Conservation (phyloP, 2,797 vertebrate genomes). For the Sebastes vulpes region DNA sequence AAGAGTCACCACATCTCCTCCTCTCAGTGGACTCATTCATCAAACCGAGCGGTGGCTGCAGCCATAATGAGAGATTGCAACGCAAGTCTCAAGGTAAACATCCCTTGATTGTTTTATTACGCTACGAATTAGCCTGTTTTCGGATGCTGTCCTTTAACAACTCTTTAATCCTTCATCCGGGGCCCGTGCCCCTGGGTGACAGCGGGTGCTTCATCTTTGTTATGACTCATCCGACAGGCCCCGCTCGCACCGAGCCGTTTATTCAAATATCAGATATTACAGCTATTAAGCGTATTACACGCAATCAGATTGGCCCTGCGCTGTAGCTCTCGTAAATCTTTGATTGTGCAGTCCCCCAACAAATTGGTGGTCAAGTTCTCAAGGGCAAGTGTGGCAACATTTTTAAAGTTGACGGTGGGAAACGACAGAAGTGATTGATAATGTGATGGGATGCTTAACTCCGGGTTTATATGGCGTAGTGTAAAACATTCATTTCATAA, state of each 20-base stretch:
- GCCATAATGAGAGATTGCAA: conserved; percentile 62
- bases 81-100: conserved; percentile 74
- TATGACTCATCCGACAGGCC: conserved; percentile 54
- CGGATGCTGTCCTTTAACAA: conserved; percentile 72
- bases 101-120: conserved; percentile 74
- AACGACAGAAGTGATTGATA: conserved; percentile 16
- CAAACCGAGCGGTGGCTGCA: conserved; percentile 40
- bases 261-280: conserved; percentile 79
- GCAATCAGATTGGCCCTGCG: conserved; percentile 41
- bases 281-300: conserved; percentile 72
- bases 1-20: conserved; percentile 70
- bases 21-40: conserved; percentile 63
- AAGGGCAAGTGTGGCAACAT: conserved; percentile 52
- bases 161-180: conserved; percentile 73
- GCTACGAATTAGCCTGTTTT: conserved; percentile 62
- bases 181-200: conserved; percentile 64
- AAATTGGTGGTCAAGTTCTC: conserved; percentile 46
- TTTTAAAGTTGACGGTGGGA: conserved; percentile 4
- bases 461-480: not conserved
- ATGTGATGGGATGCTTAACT: conserved; percentile 15
- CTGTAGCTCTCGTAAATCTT: conserved; percentile 64
- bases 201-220: conserved; percentile 71
- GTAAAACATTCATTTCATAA: not conserved
- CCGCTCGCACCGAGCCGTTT: conserved; percentile 57
- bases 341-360: conserved; percentile 43